phyloP scores from a whole-genome alignment of 2,113 vertebrate species.

The Neodon shergylaensis region DNA sequence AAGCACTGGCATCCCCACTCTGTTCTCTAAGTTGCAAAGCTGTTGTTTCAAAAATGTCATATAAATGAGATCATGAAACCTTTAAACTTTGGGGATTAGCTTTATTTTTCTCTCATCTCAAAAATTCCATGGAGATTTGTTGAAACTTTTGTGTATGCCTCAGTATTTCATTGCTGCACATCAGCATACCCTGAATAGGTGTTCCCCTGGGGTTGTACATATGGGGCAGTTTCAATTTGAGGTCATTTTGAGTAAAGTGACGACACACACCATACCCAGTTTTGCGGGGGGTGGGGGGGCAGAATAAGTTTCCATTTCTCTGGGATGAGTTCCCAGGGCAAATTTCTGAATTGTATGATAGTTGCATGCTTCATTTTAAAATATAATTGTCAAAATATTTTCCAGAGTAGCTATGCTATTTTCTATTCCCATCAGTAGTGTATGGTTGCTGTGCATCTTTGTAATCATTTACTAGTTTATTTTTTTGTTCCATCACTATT shows the following conservation, averaged over 20 bases:
- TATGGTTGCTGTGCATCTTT: background rate
- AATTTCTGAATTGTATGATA: slow-evolving; percentile 44
- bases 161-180: background rate
- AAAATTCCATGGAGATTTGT: slow-evolving; percentile 38
- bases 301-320: slow-evolving; percentile 56
- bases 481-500: slow-evolving; percentile 4
- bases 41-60: slow-evolving; percentile 52
- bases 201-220: slow-evolving; percentile 5
- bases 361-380: slow-evolving; percentile 45
- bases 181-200: background rate
- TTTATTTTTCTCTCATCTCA: background rate
- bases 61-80: slow-evolving; percentile 17
- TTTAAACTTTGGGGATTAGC: background rate
- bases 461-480: background rate
- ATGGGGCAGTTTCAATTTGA: slow-evolving; percentile 14
- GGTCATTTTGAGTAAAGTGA: slow-evolving; percentile 12
- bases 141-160: background rate
- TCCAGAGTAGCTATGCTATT: slow-evolving; percentile 32
- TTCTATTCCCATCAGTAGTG: background rate
- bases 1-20: background rate
- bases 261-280: background rate
- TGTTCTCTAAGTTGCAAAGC: slow-evolving; percentile 38
- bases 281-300: background rate
- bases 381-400: slow-evolving; percentile 47
- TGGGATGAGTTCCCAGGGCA: slow-evolving; percentile 38